Percentiles rank a stretch among this genome's conserved stretches.
Conservation (phyloP, 1,140 invertebrate genomes). For the Hylyphantes graminicola region DNA sequence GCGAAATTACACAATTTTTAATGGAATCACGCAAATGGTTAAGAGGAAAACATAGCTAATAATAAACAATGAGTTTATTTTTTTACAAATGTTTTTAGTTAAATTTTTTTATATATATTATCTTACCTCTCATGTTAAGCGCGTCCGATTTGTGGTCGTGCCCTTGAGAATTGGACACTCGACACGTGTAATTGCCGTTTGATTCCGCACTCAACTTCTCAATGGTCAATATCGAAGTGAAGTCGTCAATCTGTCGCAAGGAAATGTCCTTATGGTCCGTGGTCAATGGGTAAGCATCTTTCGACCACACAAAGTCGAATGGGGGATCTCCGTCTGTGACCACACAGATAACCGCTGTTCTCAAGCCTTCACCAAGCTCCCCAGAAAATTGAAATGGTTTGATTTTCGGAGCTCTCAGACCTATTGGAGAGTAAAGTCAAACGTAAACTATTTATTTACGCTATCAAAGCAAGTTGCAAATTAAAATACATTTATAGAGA, state of each 20-base stretch:
- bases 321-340: conserved; percentile 62
- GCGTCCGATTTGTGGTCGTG: conserved; percentile 34
- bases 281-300: conserved; percentile 36
- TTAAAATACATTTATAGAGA: too few relatives aligned
- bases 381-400: conserved; percentile 59
- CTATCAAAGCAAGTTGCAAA: too few relatives aligned
- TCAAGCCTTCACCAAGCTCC: conserved; percentile 77
- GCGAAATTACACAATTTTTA: too few relatives aligned
- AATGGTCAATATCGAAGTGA: conserved; percentile 66
- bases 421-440: not conserved
- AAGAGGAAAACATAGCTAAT: too few relatives aligned
- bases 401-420: conserved; percentile 44
- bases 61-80: too few relatives aligned
- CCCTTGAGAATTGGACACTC: conserved; percentile 51
- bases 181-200: conserved; percentile 63
- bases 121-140: conserved; percentile 34
- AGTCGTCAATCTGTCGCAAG: conserved; percentile 56
- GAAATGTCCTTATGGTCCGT: not conserved
- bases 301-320: conserved; percentile 62
- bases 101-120: too few relatives aligned
- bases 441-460: too few relatives aligned
- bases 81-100: too few relatives aligned
- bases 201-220: conserved; percentile 32
- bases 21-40: too few relatives aligned
- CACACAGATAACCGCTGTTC: conserved; percentile 71